Evolutionary conservation across 2,113 vertebrate genomes (phyloP), one percentile per base, ranked within the genome.

Genomic region (Onychostruthus taczanowskii): DNA sequence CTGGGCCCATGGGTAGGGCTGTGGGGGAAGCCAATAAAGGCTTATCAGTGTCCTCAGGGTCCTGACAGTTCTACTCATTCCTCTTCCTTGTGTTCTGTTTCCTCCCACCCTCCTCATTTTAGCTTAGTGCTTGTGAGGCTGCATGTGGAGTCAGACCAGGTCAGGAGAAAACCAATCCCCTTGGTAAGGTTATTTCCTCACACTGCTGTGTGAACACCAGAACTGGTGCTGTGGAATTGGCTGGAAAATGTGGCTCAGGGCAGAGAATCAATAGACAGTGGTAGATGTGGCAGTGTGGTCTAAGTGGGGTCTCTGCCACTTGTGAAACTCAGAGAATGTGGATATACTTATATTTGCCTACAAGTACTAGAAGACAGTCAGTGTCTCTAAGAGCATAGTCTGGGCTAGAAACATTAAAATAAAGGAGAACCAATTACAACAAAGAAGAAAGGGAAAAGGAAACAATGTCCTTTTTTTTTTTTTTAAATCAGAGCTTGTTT

Each of bases 371-470:
- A 91, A 73, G 52, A 64, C 11, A 56, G 16, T 73, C 47, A 41
- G 27, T 47, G 35, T 64, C 44, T 94, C 37, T 62, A 67, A 78
- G 49, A 83, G 21, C 46, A 16, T 4, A 61, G 20, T 79, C 37
- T 82, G 33, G 37, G 67, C 78, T 58, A 93, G 75, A 87, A 89
- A 77, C 24, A 35, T 56, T 72, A 73, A 84, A 81, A 69, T 89
- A 89, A 93, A 91, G 64, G 35, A 87, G 49, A 87, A 92, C 10
- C 62, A 92, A 81, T 37, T 66, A 68, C 3, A 33, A 89, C 33
- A 55, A 89, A 78, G 76, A 89, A 92, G 67, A 92, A 95, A 95
- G n/a, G 21, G 70, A 73, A 95, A 92, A 83, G 21, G 39, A 95
- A 87, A 76, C 81, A 84, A 86, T 72, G 55, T 46, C 6, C 5